These are phyloP conservation scores for Octonoba sinensis DNA, from an alignment of 2,888 invertebrate species.

Conservation along the genomic window DNA sequence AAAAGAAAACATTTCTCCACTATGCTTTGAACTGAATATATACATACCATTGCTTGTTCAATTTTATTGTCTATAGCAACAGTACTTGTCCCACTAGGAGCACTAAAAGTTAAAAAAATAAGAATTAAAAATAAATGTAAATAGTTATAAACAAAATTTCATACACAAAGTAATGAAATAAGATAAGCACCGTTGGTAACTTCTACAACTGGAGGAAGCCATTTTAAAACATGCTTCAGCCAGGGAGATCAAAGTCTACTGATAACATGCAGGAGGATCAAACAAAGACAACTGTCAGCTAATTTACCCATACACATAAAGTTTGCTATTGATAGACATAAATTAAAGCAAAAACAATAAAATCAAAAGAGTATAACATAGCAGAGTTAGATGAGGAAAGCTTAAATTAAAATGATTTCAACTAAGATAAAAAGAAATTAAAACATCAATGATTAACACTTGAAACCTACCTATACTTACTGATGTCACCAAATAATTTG, in stretches of 20 bases:
- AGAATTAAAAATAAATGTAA: neutral
- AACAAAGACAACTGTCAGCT: too few species aligned
- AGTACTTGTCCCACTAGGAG: slow-evolving; percentile 80
- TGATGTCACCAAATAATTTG: slow-evolving; percentile 17
- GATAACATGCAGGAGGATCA: slow-evolving; percentile 20
- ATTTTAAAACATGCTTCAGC: slow-evolving; percentile 99
- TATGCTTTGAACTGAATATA: neutral
- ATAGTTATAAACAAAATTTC: neutral
- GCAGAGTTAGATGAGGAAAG: neutral
- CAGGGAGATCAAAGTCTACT: slow-evolving; percentile 70
- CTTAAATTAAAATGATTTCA: neutral
- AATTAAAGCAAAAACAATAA: neutral
- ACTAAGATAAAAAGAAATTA: neutral
- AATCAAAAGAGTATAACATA: neutral
- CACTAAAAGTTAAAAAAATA: slow-evolving; percentile 44
- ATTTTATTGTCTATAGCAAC: slow-evolving; percentile 98
- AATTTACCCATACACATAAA: neutral
- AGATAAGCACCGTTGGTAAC: slow-evolving; percentile 43
- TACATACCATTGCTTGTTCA: slow-evolving; percentile 97
- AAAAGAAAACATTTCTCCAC: too few species aligned
- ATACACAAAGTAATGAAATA: neutral
- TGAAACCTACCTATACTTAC: slow-evolving; percentile 17
- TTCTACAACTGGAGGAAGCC: slow-evolving; percentile 81
- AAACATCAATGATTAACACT: neutral
- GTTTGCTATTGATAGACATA: neutral